Evolutionary conservation across 1,140 invertebrate genomes (phyloP).

Genomic region (Lordiphosa stackelbergi): DNA sequence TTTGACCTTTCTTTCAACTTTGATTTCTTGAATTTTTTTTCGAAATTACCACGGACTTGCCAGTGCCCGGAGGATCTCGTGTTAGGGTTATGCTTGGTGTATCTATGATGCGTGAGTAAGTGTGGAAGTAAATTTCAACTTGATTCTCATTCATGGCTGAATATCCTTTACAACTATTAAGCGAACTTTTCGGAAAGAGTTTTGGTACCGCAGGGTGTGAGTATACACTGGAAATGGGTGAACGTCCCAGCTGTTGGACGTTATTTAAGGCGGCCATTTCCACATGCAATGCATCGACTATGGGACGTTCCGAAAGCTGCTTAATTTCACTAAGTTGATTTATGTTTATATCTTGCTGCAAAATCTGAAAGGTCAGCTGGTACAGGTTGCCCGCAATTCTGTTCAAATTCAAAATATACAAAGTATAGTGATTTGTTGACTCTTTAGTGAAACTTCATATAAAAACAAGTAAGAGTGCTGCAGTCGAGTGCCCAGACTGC

Average conservation of each 20-base stretch:
- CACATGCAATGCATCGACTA: constrained; percentile 58
- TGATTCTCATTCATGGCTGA: constrained; percentile 79
- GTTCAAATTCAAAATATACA: too few relatives aligned
- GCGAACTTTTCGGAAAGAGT: background rate
- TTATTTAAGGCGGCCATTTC: constrained; percentile 77
- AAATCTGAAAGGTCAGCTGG: constrained; percentile 40
- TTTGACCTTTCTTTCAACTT: too few relatives aligned
- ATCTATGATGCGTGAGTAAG: constrained; percentile 76
- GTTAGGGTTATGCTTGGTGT: constrained; percentile 80
- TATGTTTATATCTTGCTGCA: constrained; percentile 10
- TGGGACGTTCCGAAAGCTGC: constrained; percentile 25
- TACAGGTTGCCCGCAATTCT: constrained; percentile 2
- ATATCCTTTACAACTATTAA: constrained; percentile 48
- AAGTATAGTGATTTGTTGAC: too few relatives aligned
- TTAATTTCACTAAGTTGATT: constrained; percentile 28
- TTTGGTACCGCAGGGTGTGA: constrained; percentile 45
- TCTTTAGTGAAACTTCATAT: too few relatives aligned
- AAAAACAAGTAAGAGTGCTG: too few relatives aligned
- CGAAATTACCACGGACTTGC: constrained; percentile 84
- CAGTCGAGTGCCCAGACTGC: too few relatives aligned
- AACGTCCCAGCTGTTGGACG: constrained; percentile 77
- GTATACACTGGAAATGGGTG: constrained; percentile 71
- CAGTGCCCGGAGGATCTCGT: constrained; percentile 87
- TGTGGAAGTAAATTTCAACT: constrained; percentile 78
- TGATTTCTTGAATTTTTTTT: constrained; percentile 72